Evolutionary conservation across 2,888 invertebrate species (phyloP).

Genomic region (Netelia virgata): DNA sequence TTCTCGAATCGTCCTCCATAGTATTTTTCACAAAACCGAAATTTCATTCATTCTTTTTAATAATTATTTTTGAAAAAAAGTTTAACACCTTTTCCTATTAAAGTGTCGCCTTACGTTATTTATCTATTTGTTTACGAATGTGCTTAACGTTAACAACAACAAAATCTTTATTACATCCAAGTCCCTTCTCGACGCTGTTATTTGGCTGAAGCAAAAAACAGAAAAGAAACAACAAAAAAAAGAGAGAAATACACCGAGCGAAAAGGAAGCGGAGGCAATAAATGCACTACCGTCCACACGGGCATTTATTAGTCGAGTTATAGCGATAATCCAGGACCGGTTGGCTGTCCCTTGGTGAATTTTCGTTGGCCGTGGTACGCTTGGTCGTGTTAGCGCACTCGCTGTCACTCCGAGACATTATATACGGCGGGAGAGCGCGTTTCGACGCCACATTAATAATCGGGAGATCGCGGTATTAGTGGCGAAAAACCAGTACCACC

Average conservation of each 20-base stretch:
- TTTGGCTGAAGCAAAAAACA: not conserved
- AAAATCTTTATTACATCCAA: slow-evolving; percentile 9
- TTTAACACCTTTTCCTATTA: no score
- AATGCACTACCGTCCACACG: slow-evolving; percentile 16
- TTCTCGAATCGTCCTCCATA: not conserved
- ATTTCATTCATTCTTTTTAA: no score
- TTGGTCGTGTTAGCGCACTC: slow-evolving; percentile 52
- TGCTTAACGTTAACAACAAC: no score
- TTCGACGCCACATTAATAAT: slow-evolving; percentile 62
- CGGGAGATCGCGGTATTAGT: slow-evolving; percentile 36
- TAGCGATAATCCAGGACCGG: slow-evolving; percentile 22
- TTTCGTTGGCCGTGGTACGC: slow-evolving; percentile 9
- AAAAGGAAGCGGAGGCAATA: slow-evolving; percentile 8
- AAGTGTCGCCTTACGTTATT: no score
- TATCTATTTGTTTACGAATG: no score
- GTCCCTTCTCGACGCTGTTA: slow-evolving; percentile 12
- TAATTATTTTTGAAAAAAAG: no score
- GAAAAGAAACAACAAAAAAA: not conserved
- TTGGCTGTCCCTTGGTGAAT: slow-evolving; percentile 35
- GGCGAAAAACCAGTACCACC: not conserved
- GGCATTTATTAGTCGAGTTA: slow-evolving; percentile 11
- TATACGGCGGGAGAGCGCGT: slow-evolving; percentile 56
- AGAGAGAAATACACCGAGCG: slow-evolving; percentile 12
- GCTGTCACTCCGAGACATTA: slow-evolving; percentile 57
- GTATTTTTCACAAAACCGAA: not conserved